Evolutionary conservation across 23 tunicate species (phyloP), one percentile per base, ranked within the genome.

Genomic region (Halocynthia roretzi): DNA sequence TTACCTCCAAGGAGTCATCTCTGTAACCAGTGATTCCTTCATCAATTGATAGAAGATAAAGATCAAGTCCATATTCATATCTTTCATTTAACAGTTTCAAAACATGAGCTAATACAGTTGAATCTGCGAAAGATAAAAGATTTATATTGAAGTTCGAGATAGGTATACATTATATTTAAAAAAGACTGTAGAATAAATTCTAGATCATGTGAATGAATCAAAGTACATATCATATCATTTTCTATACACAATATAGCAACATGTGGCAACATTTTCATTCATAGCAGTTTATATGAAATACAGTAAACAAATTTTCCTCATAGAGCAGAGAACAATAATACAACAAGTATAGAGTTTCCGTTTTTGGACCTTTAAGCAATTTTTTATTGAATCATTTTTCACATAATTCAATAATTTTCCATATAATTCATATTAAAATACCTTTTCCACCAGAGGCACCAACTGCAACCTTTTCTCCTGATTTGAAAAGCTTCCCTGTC

Each of bases 381-480:
- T 58, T 14, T 15, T 58, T 2, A 58, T 58, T 58, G 64, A n/a
- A 58, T 1, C 4, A 14, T 58, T 58, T 31, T 31, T 31, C 44
- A 14, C 4, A 58, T 58, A 58, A n/a, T 58, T 31, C 63, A 58
- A n/a, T n/a, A n/a, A 14, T 58, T 58, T 31, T 31, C 4, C 44
- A 14, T 58, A 58, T 58, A 58, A n/a, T 58, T 31, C 63, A 58
- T 58, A 14, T 58, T 58, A 58, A 58, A 58, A 31, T 54, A 74
- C 78, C 78, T 76, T 94, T 94, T 8, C 99, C 99, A 20, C 99
- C 99, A 49, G 99, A 94, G 14, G 93, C 99, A 11, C 99, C 99
- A 67, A 94, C 85, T n/a, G 99, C 99, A 65, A 94, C 96, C 71
- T 80, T 86, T 71, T 94, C 95, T 65, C 96, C 96, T 20, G 69